A percentile compares a stretch with the other conserved stretches of the same genome.
phyloP scores from a whole-genome alignment of 2,888 invertebrate species.

The Biston betularia region DNA sequence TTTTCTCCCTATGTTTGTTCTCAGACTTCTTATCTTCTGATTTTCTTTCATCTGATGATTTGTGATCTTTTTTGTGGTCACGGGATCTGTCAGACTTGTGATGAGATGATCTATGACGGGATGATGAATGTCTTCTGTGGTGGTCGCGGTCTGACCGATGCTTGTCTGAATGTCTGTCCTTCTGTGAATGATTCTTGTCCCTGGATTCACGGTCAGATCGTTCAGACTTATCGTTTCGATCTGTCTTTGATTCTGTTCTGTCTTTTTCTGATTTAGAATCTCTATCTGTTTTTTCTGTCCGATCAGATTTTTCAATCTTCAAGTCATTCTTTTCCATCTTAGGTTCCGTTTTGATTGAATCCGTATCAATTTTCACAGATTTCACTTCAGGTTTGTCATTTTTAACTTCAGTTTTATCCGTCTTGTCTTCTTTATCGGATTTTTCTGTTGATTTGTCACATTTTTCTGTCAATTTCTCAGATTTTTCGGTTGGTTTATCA shows the following conservation, averaged over 20 bases:
- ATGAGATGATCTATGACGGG: constrained; percentile 68
- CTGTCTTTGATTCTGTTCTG: constrained; percentile 34
- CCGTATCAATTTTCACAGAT: constrained; percentile 39
- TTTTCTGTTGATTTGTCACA: constrained; percentile 32
- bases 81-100: constrained; percentile 54
- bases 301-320: constrained; percentile 23
- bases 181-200: constrained; percentile 61
- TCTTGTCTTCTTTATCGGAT: constrained; percentile 32
- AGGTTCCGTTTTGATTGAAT: constrained; percentile 40
- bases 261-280: constrained; percentile 47
- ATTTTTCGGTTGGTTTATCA: constrained; percentile 51
- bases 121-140: constrained; percentile 71
- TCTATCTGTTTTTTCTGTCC: constrained; percentile 42
- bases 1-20: constrained; percentile 58
- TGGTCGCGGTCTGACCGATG: constrained; percentile 54
- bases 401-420: constrained; percentile 31
- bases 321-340: constrained; percentile 15
- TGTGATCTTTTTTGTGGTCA: constrained; percentile 69
- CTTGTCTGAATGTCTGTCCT: constrained; percentile 63
- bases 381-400: constrained; percentile 47
- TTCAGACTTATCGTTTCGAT: constrained; percentile 36
- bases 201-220: constrained; percentile 45
- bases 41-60: constrained; percentile 55
- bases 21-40: constrained; percentile 61
- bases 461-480: constrained; percentile 46